Base-by-base conservation (phyloP, 1,140 invertebrate species). In the Musca vetustissima region DNA sequence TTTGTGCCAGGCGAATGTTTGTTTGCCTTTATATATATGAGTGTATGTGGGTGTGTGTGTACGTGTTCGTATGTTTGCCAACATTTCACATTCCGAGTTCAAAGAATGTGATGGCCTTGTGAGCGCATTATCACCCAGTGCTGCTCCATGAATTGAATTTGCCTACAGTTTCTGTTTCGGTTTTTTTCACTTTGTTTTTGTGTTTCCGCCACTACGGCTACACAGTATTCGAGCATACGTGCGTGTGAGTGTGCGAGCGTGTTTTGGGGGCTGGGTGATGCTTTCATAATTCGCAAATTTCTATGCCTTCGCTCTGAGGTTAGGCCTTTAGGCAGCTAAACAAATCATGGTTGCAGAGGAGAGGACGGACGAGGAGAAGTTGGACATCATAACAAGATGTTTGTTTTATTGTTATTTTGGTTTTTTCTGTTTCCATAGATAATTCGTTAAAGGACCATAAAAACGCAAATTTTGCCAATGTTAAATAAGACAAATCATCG, bases 101-200 rank as follows among this genome's bases (percentile, higher is more conserved):
- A 43, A 43, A 43, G 36, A 43, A 43, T 43, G 36, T 61, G 22
- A 61, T 61, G 57, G 57, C 57, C 57, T 61, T 61, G 57, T 61
- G 36, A 36, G 28, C 57, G 57, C 32, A 61, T 61, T 61, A 61
- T 61, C 57, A 61, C 57, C 36, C 36, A 43, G 36, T 43, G 36
- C 36, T 43, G 36, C 36, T 43, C 11, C 36, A 43, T 43, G 36
- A 43, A 43, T 43, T 43, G 36, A 43, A 43, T 43, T 43, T 43
- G 36, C 36, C 36, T 43, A 43, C 36, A 43, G 36, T 43, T 43
- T 6, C 36, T 7, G 36, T 43, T 43, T 43, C 36, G 36, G 49
- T 52, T 52, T 11, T n/a, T 21, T 17, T 52, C 49, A 7, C 1
- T 52, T 52, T 52, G 17, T 52, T 22, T 52, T 52, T 21, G 49